A percentile compares a stretch with the other conserved stretches of the same genome.
Conservation (phyloP, 2,888 invertebrate species). For the Masnerella sp. region DNA sequence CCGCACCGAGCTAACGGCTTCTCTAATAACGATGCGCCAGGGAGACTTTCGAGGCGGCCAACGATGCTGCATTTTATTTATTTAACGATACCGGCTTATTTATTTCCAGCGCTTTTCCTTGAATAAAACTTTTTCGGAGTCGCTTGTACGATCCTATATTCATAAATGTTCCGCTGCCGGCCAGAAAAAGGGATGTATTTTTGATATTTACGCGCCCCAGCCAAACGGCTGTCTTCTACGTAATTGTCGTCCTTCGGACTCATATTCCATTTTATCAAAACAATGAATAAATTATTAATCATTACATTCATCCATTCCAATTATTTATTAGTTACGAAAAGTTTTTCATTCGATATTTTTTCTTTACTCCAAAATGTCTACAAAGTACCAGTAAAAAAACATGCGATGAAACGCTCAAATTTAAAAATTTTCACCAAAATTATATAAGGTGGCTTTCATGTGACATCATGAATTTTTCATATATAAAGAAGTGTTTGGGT, state of each 20-base stretch:
- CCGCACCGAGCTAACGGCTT: conserved; percentile 63
- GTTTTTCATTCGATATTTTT: no score
- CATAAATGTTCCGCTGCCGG: conserved; percentile 33
- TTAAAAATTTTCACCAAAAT: no score
- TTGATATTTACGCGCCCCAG: conserved; percentile 7
- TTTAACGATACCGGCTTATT: conserved; percentile 58
- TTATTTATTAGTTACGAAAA: no score
- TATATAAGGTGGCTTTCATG: no score
- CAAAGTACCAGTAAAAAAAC: no score
- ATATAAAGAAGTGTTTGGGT: no score
- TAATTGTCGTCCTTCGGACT: background rate
- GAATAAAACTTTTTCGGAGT: conserved; percentile 49
- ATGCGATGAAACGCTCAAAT: no score
- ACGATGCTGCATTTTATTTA: conserved; percentile 57
- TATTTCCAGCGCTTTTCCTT: conserved; percentile 55
- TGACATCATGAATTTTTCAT: no score
- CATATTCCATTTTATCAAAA: no score
- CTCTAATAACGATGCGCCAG: conserved; percentile 64
- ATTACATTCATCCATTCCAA: no score
- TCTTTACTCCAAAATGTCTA: no score
- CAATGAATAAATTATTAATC: no score
- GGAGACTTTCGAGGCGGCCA: conserved; percentile 55
- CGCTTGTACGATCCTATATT: conserved; percentile 41
- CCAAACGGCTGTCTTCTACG: background rate
- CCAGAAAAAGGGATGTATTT: background rate